Evolutionary conservation across 2,113 vertebrate species (phyloP).

Genomic region (Mustelus asterias): DNA sequence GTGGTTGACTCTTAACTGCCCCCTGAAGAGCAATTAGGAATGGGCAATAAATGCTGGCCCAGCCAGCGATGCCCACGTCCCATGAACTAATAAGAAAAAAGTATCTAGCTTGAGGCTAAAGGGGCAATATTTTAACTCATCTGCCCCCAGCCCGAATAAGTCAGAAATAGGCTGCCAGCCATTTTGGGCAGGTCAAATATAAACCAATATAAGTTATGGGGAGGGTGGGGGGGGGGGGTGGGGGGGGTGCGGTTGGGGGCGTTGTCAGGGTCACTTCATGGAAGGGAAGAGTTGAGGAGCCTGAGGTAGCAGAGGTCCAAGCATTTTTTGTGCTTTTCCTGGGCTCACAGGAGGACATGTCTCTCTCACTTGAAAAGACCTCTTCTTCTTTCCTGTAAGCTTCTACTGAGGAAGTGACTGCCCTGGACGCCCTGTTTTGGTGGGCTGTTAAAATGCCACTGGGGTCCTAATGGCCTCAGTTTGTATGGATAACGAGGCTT

Average conservation of each 20-base stretch:
- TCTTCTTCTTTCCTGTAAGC: not conserved
- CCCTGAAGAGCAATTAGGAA: too few relatives aligned
- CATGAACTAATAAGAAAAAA: not conserved
- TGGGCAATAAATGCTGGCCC: too few relatives aligned
- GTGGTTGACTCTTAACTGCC: too few relatives aligned
- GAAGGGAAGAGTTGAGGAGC: not conserved
- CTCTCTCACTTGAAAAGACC: not conserved
- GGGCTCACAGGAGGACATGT: not conserved
- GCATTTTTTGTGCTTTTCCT: not conserved
- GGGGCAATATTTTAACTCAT: not conserved
- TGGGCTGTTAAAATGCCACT: not conserved
- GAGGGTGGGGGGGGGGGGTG: not conserved
- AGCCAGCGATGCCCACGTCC: too few relatives aligned
- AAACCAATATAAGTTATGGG: not conserved
- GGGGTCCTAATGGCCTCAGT: not conserved
- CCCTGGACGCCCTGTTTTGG: not conserved
- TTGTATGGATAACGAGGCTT: not conserved
- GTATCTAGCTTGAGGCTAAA: not conserved
- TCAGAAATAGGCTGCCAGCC: not conserved
- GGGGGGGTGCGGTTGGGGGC: too few relatives aligned
- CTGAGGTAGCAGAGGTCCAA: not conserved
- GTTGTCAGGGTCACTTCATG: not conserved
- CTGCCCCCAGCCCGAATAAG: not conserved
- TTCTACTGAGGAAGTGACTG: not conserved
- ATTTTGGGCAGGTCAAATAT: not conserved